A percentile compares a stretch with the other conserved stretches of the same genome.
Conservation (phyloP, 2,888 invertebrate genomes). For the Patella depressa region DNA sequence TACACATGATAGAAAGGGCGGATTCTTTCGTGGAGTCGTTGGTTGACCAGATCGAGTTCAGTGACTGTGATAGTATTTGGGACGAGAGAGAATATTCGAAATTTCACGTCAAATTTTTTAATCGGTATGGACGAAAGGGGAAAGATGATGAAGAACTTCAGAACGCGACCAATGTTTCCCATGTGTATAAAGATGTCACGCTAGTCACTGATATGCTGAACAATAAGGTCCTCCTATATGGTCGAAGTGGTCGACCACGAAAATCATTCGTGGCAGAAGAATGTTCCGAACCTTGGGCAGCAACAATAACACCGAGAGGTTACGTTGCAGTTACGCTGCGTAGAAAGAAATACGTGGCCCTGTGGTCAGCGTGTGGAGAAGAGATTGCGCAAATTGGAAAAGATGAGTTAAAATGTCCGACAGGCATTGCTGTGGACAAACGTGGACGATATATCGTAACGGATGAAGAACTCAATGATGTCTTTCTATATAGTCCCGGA, state of each 20-base stretch:
- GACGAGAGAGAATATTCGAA: not conserved
- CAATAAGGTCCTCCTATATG: constrained; percentile 32
- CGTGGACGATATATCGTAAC: constrained; percentile 71
- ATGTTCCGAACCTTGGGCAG: constrained; percentile 52
- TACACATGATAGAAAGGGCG: too few relatives aligned
- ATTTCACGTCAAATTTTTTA: constrained; percentile 24
- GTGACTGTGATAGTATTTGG: not conserved
- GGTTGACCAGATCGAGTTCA: not conserved
- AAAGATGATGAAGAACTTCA: constrained; percentile 28
- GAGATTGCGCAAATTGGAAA: constrained; percentile 43
- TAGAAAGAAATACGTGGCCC: constrained; percentile 46
- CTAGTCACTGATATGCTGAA: constrained; percentile 56
- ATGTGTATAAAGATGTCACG: constrained; percentile 42
- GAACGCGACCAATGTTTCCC: constrained; percentile 40
- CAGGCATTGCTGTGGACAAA: constrained; percentile 55
- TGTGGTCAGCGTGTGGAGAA: constrained; percentile 44
- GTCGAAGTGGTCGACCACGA: constrained; percentile 24
- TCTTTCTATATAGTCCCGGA: constrained; percentile 42
- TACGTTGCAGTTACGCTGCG: constrained; percentile 52
- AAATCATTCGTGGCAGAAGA: constrained; percentile 31
- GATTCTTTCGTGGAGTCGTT: too few relatives aligned
- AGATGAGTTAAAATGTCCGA: constrained; percentile 45
- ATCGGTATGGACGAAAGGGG: constrained; percentile 33
- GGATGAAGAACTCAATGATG: constrained; percentile 71
- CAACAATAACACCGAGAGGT: constrained; percentile 47